These are phyloP conservation scores for Lithophane socia DNA, from an alignment of 2,888 invertebrate genomes.

Conservation along the genomic window DNA sequence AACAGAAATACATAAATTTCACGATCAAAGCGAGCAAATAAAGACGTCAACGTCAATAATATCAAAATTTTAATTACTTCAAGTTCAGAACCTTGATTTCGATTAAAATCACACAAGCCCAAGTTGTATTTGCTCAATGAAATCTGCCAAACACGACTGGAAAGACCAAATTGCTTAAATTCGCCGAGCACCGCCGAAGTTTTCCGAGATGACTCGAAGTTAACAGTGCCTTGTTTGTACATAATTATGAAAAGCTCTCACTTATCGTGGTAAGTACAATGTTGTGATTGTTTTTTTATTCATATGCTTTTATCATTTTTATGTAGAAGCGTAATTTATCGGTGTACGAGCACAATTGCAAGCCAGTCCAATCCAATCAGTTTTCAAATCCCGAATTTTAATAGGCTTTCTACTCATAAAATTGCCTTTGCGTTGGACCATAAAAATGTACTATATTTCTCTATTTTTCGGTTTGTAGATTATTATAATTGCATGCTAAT, in stretches of 20 bases:
- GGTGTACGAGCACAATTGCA: not conserved
- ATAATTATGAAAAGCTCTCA: constrained; percentile 53
- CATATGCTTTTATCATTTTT: not conserved
- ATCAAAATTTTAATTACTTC: constrained; percentile 55
- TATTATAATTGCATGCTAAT: not conserved
- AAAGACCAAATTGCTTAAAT: constrained; percentile 61
- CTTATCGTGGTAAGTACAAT: constrained; percentile 33
- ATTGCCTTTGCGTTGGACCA: too few relatives aligned
- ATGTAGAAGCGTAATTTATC: not conserved
- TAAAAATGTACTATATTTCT: too few relatives aligned
- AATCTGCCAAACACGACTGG: constrained; percentile 54
- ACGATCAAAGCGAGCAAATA: constrained; percentile 53
- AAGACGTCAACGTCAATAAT: constrained; percentile 39
- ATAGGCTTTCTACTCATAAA: not conserved
- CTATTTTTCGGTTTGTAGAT: not conserved
- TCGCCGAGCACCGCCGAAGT: constrained; percentile 46
- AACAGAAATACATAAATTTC: constrained; percentile 17
- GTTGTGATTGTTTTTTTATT: constrained; percentile 27
- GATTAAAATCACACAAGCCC: constrained; percentile 56
- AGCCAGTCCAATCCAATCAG: not conserved
- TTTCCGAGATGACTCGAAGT: constrained; percentile 53
- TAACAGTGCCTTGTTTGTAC: constrained; percentile 45
- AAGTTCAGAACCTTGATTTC: constrained; percentile 40
- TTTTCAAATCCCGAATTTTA: not conserved
- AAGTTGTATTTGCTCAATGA: constrained; percentile 56